Evolutionary conservation across 2,888 invertebrate species (phyloP).

Genomic region (Troides helena): DNA sequence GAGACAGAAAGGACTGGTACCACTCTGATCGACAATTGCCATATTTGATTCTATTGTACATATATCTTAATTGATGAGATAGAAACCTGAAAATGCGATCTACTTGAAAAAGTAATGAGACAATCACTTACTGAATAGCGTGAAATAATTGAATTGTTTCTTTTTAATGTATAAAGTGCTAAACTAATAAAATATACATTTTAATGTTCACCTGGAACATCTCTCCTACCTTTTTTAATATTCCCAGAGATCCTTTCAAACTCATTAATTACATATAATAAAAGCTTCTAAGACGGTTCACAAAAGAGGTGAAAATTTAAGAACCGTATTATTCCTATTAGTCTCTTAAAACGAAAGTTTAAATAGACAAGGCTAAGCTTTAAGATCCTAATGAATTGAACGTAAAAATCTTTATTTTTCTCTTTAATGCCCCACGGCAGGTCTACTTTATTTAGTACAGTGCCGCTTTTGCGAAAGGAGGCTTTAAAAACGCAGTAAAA

Average conservation of each 20-base stretch:
- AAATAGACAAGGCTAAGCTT: conserved; percentile 22
- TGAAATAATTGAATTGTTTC: too few relatives aligned
- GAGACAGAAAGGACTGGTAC: too few relatives aligned
- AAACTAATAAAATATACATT: too few relatives aligned
- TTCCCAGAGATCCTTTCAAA: neutral
- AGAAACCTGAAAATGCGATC: too few relatives aligned
- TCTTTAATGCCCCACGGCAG: conserved; percentile 34
- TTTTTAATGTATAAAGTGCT: too few relatives aligned
- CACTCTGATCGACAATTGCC: too few relatives aligned
- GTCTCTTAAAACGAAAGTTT: conserved; percentile 27
- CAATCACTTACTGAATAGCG: too few relatives aligned
- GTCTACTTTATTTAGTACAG: conserved; percentile 21
- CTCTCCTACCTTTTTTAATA: neutral
- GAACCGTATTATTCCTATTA: conserved; percentile 8
- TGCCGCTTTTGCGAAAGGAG: conserved; percentile 16
- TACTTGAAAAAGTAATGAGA: too few relatives aligned
- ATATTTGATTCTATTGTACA: too few relatives aligned
- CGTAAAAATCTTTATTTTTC: conserved; percentile 37
- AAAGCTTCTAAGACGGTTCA: conserved; percentile 8
- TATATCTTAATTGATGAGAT: too few relatives aligned
- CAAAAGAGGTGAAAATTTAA: conserved; percentile 7
- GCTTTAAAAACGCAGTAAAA: conserved; percentile 40
- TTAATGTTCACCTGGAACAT: neutral
- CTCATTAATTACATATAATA: conserved; percentile 15
- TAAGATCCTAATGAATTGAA: conserved; percentile 37